phyloP scores from a whole-genome alignment of 23 tunicate species.

The Halocynthia aurantium region DNA sequence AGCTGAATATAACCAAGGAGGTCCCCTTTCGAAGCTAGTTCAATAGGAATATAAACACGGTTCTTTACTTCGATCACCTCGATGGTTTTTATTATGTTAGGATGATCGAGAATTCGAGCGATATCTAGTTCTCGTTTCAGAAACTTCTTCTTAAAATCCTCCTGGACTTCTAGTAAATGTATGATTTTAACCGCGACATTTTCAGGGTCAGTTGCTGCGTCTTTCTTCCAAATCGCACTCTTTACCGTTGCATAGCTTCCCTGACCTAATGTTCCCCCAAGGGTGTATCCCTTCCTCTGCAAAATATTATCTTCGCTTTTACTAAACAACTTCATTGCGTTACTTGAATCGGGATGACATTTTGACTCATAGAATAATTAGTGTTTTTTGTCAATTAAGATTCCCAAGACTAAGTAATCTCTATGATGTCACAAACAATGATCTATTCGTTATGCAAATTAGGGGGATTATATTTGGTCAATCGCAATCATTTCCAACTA shows the following conservation, averaged over 20 bases:
- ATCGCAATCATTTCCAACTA: too few relatives aligned
- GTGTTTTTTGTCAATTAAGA: too few relatives aligned
- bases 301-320: slow-evolving; percentile 45
- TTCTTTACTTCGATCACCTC: slow-evolving; percentile 58
- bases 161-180: slow-evolving; percentile 32
- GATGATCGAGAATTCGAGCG: slow-evolving; percentile 46
- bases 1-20: slow-evolving; percentile 56
- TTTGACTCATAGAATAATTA: too few relatives aligned
- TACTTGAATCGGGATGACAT: too few relatives aligned
- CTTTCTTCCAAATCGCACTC: slow-evolving; percentile 54
- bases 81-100: slow-evolving; percentile 71
- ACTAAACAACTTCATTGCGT: slow-evolving; percentile 2
- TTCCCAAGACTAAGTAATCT: too few relatives aligned
- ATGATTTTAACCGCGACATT: slow-evolving; percentile 78
- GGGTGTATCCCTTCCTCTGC: slow-evolving; percentile 47
- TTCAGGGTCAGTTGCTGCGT: slow-evolving; percentile 22
- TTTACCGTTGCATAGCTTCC: slow-evolving; percentile 85
- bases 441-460: too few relatives aligned
- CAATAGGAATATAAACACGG: slow-evolving; percentile 57
- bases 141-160: slow-evolving; percentile 84
- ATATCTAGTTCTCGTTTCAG: slow-evolving; percentile 61
- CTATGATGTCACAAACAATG: too few relatives aligned
- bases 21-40: slow-evolving; percentile 79
- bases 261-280: slow-evolving; percentile 59
- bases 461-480: too few relatives aligned